Conservation (phyloP, 37 sponge, comb jelly and placozoan genomes). For the Hexactinellida sp. region DNA sequence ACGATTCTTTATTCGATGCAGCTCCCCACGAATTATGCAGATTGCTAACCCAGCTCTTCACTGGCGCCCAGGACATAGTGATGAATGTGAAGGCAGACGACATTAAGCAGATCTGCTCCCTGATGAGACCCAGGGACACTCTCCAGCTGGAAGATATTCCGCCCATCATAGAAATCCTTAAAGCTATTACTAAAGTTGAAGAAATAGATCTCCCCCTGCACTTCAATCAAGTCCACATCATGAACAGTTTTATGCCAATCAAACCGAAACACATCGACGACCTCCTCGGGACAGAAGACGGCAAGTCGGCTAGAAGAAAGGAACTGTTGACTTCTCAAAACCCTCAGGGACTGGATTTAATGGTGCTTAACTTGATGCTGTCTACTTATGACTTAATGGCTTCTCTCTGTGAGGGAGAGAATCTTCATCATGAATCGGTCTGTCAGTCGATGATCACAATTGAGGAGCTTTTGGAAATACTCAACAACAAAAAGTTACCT, state of each 20-base stretch:
- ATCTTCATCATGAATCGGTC: constrained; percentile 21
- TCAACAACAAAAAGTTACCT: constrained; percentile 4
- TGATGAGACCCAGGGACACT: constrained; percentile 13
- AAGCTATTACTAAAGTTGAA: constrained; percentile 31
- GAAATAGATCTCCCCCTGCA: constrained; percentile 50
- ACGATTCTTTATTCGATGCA: not conserved
- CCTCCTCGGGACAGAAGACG: not conserved
- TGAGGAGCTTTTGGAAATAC: constrained; percentile 14
- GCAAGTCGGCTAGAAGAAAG: not conserved
- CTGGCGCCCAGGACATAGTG: not conserved
- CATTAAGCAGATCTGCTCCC: not conserved
- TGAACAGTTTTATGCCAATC: constrained; percentile 32
- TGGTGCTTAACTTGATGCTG: constrained; percentile 4
- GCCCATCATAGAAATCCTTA: constrained; percentile 1
- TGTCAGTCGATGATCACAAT: constrained; percentile 19
- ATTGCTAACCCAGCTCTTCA: not conserved
- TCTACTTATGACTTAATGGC: constrained; percentile 19
- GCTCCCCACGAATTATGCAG: not conserved
- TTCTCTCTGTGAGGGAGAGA: constrained; percentile 20
- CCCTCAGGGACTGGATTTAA: not conserved
- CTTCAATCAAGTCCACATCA: constrained; percentile 42
- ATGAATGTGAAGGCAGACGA: constrained; percentile 9
- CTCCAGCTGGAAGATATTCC: not conserved
- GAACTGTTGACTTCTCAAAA: not conserved
- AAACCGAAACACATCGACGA: not conserved